Base-by-base conservation (phyloP, 2,888 invertebrate genomes). In the Cephus sareptanus region DNA sequence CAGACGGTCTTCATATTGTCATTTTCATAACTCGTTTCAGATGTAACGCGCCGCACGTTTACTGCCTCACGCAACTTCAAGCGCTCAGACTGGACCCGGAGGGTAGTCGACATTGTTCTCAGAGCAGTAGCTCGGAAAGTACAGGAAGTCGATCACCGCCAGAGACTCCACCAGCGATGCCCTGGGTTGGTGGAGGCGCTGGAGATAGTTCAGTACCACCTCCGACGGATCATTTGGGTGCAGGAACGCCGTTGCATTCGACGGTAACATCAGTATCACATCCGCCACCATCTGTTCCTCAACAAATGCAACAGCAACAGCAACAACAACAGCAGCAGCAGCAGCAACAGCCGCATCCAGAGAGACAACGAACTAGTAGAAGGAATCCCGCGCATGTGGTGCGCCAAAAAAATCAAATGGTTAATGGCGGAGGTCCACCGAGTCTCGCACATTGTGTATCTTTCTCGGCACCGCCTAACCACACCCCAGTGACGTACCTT, bases 121-220 rank as follows among this genome's bases (percentile, higher is more conserved):
- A 93, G 82, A 93, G 93, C 81, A 92, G 93, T 76, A 90, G 91
- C 76, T 92, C 92, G 33, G 93, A 92, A 80, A 93, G 93, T 79
- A 92, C 93, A 74, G 91, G 92, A 31, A 92, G 93, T 82, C 93
- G 94, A 81, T 93, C 93, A 31, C 94, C 94, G 0, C 93, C 93
- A 12, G 94, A 94, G 83, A 94, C 94, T 40, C 92, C 94, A 89
- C 92, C 93, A 87, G 92, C 93, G 89, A 92, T 92, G 86, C 88
- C 92, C 84, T 88, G 93, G 92, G 81, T 83, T 70, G 88, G 85
- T 78, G 88, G 86, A 34, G 85, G 83, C 6, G 56, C 23, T 23
- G 56, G 56, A 56, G 85, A 86, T 37, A 84, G 82, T 69, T 73
- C 80, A 81, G 73, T 85, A 31, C 85, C 87, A 71, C 80, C 82